Percentiles rank a stretch among this genome's conserved stretches.
Conservation (phyloP, 2,113 vertebrate genomes). For the Casuarius casuarius region DNA sequence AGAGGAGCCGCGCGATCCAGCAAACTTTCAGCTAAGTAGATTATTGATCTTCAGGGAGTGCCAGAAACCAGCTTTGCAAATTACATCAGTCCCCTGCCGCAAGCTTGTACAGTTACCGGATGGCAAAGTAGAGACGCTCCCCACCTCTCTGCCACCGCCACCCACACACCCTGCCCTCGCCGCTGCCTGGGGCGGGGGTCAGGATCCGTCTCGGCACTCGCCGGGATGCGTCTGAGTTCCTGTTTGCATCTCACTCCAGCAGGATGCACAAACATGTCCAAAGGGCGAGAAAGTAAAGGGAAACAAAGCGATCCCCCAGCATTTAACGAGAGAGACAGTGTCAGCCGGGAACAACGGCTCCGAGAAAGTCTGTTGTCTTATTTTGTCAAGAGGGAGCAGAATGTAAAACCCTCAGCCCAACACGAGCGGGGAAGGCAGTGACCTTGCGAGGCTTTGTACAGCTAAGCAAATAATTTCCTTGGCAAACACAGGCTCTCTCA, state of each 20-base stretch:
- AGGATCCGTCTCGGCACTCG: too few relatives aligned
- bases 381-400: background rate
- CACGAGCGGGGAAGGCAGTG: background rate
- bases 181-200: background rate
- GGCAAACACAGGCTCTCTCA: background rate
- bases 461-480: background rate
- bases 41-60: constrained; percentile 63
- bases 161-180: background rate
- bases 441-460: background rate
- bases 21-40: constrained; percentile 64
- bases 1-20: background rate
- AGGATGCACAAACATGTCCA: background rate
- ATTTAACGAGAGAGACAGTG: background rate
- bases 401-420: background rate
- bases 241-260: background rate
- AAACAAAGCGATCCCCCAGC: accelerated
- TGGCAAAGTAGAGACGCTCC: background rate
- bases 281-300: background rate
- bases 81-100: constrained; percentile 27
- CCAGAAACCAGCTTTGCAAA: constrained; percentile 62
- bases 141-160: background rate
- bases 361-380: background rate
- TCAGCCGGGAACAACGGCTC: background rate
- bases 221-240: background rate
- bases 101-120: background rate